phyloP scores from a whole-genome alignment of 2,113 vertebrate species.

The Cyprinodon tularosa region DNA sequence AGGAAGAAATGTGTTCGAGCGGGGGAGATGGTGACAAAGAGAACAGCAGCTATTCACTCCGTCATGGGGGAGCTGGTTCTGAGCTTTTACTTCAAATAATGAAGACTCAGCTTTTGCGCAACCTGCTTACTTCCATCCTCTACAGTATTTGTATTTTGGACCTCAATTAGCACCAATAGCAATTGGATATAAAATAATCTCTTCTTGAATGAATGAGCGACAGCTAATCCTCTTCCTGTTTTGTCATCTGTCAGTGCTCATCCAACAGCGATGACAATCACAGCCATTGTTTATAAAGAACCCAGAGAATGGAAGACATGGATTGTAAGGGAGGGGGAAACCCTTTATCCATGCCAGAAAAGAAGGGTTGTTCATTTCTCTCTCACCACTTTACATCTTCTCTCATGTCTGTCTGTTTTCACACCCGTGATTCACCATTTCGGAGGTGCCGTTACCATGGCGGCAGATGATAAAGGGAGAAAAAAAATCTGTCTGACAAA shows the following conservation, averaged over 20 bases:
- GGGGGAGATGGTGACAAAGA: constrained; percentile 25
- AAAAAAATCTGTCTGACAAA: constrained; percentile 45
- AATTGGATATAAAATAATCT: constrained; percentile 31
- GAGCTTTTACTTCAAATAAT: constrained; percentile 28
- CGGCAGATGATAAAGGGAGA: constrained; percentile 38
- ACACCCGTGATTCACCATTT: constrained; percentile 41
- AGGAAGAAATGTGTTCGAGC: constrained; percentile 13
- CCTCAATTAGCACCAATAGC: constrained; percentile 22
- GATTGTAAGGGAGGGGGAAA: constrained; percentile 19
- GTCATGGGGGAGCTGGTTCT: constrained; percentile 25
- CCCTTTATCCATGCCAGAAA: constrained; percentile 27
- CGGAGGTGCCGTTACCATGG: constrained; percentile 59
- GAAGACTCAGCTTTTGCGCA: constrained; percentile 5
- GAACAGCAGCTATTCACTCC: constrained; percentile 26
- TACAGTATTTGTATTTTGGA: constrained; percentile 15
- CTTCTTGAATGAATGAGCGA: constrained; percentile 32
- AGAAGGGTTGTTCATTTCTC: constrained; percentile 20
- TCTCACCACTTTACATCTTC: background rate
- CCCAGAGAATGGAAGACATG: background rate
- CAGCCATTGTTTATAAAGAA: background rate
- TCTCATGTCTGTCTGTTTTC: constrained; percentile 2
- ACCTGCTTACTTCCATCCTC: constrained; percentile 16
- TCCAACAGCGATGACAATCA: constrained; percentile 5
- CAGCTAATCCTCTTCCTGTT: constrained; percentile 13
- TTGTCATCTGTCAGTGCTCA: constrained; percentile 23